Percentiles rank a stretch among this genome's conserved stretches.
Conservation (phyloP, 2,888 invertebrate species). For the Adela reaumurella region DNA sequence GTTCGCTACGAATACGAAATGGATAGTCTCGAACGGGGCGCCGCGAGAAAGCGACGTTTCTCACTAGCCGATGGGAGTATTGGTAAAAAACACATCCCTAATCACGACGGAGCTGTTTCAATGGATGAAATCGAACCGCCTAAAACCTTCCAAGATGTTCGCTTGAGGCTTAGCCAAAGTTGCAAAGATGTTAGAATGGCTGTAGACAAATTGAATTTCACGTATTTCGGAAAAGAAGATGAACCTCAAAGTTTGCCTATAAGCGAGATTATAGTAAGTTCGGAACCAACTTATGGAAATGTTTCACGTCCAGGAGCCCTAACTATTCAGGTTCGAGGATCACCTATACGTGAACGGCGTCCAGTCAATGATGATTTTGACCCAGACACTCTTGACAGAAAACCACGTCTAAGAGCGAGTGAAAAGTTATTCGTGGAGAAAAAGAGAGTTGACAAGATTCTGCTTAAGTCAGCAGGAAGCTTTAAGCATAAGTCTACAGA, state of each 20-base stretch:
- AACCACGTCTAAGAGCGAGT: slow-evolving; percentile 35
- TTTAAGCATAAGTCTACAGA: slow-evolving; percentile 57
- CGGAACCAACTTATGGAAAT: slow-evolving; percentile 53
- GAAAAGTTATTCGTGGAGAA: slow-evolving; percentile 18
- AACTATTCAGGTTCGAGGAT: slow-evolving; percentile 77
- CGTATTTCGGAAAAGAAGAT: slow-evolving; percentile 38
- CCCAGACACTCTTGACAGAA: slow-evolving; percentile 80
- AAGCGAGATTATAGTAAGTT: slow-evolving; percentile 68
- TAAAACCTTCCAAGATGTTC: slow-evolving; percentile 22
- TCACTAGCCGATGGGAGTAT: slow-evolving; percentile 35
- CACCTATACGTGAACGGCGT: slow-evolving; percentile 63
- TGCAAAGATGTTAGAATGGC: slow-evolving; percentile 38
- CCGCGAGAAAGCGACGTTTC: slow-evolving; percentile 31
- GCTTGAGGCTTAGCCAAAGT: slow-evolving; percentile 33
- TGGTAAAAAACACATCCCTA: slow-evolving; percentile 24
- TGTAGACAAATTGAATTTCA: slow-evolving; percentile 19
- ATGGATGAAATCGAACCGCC: slow-evolving; percentile 22
- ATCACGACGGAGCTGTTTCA: slow-evolving; percentile 53
- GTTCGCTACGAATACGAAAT: slow-evolving; percentile 18
- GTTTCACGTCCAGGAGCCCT: slow-evolving; percentile 68
- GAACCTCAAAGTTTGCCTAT: slow-evolving; percentile 43
- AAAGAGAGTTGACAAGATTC: slow-evolving; percentile 45
- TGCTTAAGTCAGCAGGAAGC: slow-evolving; percentile 68
- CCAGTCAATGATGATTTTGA: slow-evolving; percentile 74
- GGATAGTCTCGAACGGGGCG: slow-evolving; percentile 36